Percentiles rank a stretch among this genome's conserved stretches.
phyloP scores from a whole-genome alignment of 2,113 vertebrate species.

The Lamprologus ornatipinnis region DNA sequence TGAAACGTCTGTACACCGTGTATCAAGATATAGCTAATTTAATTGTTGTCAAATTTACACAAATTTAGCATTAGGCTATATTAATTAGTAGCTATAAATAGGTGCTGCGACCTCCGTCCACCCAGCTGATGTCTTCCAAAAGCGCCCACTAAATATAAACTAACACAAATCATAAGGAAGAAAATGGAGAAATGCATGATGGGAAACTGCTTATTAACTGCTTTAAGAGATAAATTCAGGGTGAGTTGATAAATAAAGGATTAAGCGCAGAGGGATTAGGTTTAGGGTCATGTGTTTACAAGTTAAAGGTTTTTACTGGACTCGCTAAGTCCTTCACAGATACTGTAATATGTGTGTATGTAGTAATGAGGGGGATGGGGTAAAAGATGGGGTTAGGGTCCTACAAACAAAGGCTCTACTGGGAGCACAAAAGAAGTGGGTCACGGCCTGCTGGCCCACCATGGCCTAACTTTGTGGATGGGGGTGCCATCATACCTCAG shows the following conservation, averaged over 20 bases:
- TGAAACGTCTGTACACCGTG: background rate
- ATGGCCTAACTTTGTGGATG: background rate
- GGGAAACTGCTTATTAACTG: background rate
- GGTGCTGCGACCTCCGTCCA: background rate
- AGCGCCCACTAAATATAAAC: background rate
- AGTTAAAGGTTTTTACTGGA: background rate
- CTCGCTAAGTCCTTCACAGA: background rate
- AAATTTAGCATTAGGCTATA: background rate
- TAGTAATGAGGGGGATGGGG: background rate
- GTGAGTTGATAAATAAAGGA: background rate
- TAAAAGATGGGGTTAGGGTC: background rate
- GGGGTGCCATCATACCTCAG: background rate
- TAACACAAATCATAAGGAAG: background rate
- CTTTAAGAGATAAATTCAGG: background rate
- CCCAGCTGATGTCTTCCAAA: background rate
- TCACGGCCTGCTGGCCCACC: conserved; percentile 36
- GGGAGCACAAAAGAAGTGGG: conserved; percentile 61
- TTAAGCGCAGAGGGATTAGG: background rate
- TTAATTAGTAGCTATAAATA: background rate
- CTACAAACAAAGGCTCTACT: conserved; percentile 57
- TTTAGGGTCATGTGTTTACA: background rate
- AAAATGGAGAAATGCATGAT: background rate
- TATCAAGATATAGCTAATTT: background rate
- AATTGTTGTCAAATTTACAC: background rate
- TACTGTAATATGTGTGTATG: background rate